Percentiles rank a stretch among this genome's conserved stretches.
phyloP scores from a whole-genome alignment of 2,113 vertebrate genomes.

The Petrocephalus microphthalmus region DNA sequence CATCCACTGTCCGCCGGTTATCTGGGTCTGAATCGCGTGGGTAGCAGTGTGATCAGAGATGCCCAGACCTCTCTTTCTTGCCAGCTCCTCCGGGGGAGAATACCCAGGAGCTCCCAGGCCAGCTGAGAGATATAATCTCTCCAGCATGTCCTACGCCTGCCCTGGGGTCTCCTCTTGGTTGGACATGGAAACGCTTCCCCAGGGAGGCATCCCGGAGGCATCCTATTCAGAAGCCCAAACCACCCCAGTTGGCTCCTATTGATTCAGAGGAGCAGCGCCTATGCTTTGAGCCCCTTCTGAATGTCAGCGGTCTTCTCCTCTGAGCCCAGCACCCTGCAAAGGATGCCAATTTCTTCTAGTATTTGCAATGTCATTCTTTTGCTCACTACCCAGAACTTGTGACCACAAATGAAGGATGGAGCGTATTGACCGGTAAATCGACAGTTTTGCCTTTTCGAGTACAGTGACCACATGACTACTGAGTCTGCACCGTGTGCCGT shows the following conservation, averaged over 20 bases:
- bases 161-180: background rate
- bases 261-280: background rate
- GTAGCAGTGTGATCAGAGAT: background rate
- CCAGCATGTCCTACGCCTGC: background rate
- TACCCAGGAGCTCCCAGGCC: background rate
- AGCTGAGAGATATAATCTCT: background rate
- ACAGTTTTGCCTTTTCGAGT: no score
- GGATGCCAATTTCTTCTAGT: background rate
- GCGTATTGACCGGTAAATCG: background rate
- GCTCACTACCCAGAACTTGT: background rate
- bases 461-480: background rate
- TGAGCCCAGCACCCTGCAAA: background rate
- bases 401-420: background rate
- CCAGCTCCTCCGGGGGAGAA: background rate
- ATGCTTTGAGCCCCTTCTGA: background rate
- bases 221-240: background rate
- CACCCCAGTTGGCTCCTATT: background rate
- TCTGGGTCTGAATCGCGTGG: background rate
- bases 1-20: background rate
- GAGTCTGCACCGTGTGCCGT: background rate
- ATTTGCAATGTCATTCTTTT: background rate
- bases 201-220: background rate
- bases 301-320: background rate
- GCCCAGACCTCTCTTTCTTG: background rate
- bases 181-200: background rate